Percentiles rank a stretch among this genome's conserved stretches.
These are phyloP conservation scores for Lordiphosa fenestrarum DNA, from an alignment of 2,888 invertebrate species.

Conservation along the genomic window DNA sequence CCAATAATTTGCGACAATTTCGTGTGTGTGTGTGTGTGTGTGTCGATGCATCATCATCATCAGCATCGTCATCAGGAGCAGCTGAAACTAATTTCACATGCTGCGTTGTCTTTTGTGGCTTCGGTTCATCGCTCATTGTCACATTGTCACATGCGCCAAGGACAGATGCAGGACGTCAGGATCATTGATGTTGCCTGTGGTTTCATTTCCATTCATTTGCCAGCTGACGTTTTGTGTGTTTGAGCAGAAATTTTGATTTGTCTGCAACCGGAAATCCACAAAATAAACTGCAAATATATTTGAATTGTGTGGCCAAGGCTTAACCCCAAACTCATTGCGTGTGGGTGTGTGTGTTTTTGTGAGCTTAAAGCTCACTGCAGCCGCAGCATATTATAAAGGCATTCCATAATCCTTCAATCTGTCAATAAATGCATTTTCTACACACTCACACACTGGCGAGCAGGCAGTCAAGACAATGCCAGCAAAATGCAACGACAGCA, in stretches of 20 bases:
- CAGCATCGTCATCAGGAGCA: slow-evolving; percentile 9
- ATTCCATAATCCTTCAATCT: slow-evolving; percentile 70
- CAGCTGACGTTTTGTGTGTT: slow-evolving; percentile 52
- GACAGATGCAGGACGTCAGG: slow-evolving; percentile 18
- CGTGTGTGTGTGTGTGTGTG: neutral
- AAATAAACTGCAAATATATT: slow-evolving; percentile 67
- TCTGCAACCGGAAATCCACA: slow-evolving; percentile 69
- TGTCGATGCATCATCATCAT: slow-evolving; percentile 1
- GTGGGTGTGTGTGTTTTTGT: slow-evolving; percentile 12
- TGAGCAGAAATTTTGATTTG: slow-evolving; percentile 68
- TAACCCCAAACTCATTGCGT: neutral
- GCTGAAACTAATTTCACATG: slow-evolving; percentile 56
- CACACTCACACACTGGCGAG: slow-evolving; percentile 22
- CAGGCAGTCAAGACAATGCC: slow-evolving; percentile 16
- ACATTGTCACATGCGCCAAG: slow-evolving; percentile 47
- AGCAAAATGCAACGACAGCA: slow-evolving; percentile 49
- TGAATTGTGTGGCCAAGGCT: slow-evolving; percentile 38
- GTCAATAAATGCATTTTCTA: slow-evolving; percentile 51
- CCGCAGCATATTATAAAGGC: slow-evolving; percentile 49
- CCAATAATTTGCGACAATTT: slow-evolving; percentile 24
- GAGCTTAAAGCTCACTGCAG: slow-evolving; percentile 53
- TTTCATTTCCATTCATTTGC: slow-evolving; percentile 56
- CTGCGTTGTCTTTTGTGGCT: slow-evolving; percentile 64
- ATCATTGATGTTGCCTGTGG: slow-evolving; percentile 37
- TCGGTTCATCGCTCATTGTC: slow-evolving; percentile 58